phyloP scores from a whole-genome alignment of 2,797 vertebrate species.

The Microchirus variegatus region DNA sequence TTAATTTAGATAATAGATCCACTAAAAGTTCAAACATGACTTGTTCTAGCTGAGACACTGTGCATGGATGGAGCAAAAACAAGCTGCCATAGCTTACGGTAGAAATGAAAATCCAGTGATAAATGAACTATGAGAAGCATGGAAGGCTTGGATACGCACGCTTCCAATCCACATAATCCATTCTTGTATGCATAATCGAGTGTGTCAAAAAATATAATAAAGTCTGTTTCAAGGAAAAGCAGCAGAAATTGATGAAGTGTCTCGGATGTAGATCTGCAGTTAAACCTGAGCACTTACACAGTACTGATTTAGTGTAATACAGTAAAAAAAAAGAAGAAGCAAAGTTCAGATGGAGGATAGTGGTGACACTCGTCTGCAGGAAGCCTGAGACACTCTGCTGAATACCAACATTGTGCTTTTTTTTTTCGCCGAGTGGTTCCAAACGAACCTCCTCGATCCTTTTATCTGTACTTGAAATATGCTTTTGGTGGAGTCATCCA shows the following conservation, averaged over 20 bases:
- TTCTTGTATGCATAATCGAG: constrained; percentile 15
- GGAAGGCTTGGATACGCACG: neutral
- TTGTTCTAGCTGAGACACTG: no score
- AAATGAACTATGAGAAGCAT: constrained; percentile 9
- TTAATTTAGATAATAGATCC: constrained; percentile 4
- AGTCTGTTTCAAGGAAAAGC: neutral
- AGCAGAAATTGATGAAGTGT: constrained; percentile 7
- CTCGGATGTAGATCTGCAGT: constrained; percentile 2
- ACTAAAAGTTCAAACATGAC: neutral
- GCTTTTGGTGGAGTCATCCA: constrained; percentile 10
- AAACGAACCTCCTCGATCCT: constrained; percentile 19
- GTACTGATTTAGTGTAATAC: constrained; percentile 3
- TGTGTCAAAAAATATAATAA: constrained; percentile 20
- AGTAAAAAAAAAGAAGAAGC: neutral
- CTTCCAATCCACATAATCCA: neutral
- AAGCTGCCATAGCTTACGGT: no score
- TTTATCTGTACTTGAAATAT: constrained; percentile 16
- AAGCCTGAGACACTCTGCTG: neutral
- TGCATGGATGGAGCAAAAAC: no score
- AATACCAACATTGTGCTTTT: constrained; percentile 11
- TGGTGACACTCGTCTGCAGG: constrained; percentile 35
- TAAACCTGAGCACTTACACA: constrained; percentile 8
- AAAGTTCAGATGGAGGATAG: constrained; percentile 47
- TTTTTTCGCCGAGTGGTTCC: constrained; percentile 24
- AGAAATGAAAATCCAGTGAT: no score